Evolutionary conservation across 2,888 invertebrate genomes (phyloP), one percentile per base, ranked within the genome.

Genomic region (Empis stercorea): DNA sequence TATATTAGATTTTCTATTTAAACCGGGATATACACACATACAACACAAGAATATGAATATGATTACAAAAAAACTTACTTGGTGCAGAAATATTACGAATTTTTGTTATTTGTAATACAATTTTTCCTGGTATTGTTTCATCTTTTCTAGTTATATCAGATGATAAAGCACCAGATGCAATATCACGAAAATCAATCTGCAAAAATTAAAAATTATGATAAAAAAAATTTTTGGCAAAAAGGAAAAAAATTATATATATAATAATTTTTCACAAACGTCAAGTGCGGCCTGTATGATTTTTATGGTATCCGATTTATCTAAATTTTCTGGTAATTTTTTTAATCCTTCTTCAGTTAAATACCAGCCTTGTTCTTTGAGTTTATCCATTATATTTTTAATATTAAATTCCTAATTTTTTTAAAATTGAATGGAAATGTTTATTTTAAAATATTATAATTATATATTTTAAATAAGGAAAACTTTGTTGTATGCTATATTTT

Each of bases 31-130:
- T 7, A 27, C 23, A 27, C 9, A 27, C 20, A 20, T 4, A 20
- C 20, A 20, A 20, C 5, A 20, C 23, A 7, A 27, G 2, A 27
- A 27, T 27, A 27, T n/a, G n/a, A n/a, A n/a, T 27, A 27, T 20
- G 3, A 4, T 20, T 20, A 20, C 3, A 20, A 20, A 20, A 20
- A 27, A 7, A 27, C 23, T 27, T 27, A 27, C 23, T 94, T 5
- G 94, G 93, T 30, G 91, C 89, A 11, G 91, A 79, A 41, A 92
- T 80, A 71, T 94, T 93, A 13, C 88, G 77, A 43, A 92, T 74
- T 70, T 89, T 89, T 64, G 85, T 84, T 57, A 94, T 80, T 75
- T 94, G 94, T 40, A 94, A 73, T 34, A 94, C 81, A 53, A 91
- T 72, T n/a, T 73, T 70, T 15, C 72, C 73, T 47, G 73, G 69